Base-by-base conservation (phyloP, 2,888 invertebrate genomes). In the Drosophila infuscata region DNA sequence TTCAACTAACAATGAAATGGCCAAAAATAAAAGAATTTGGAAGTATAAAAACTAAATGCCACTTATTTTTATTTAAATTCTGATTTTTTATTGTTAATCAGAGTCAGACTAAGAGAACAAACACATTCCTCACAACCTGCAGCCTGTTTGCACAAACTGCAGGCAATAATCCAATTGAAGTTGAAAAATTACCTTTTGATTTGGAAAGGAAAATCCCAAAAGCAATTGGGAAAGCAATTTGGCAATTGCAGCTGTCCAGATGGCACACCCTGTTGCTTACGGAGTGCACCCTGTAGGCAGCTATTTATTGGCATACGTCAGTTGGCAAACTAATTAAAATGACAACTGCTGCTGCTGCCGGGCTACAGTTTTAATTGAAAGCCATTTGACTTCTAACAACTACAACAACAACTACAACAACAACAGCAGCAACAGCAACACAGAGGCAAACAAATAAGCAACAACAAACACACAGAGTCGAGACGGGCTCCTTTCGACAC, bases 361-460 rank as follows among this genome's bases (percentile, higher is more conserved):
- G 70, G 79, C 82, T 81, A 74, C 75, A 82, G 79, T 81, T 86
- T 87, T 87, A 87, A 87, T 87, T 88, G 88, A 87, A 83, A 77
- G 79, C 72, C 83, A 83, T 87, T 86, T 81, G 81, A 75, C 67
- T 70, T 69, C 77, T 59, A 74, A 85, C 79, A 81, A 69, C 69
- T 57, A 61, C 53, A 63, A 60, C 66, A 56, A 49, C 9, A 72
- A 71, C 76, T 74, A 68, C 65, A 70, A 61, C 65, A 77, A 25
- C 20, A 25, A 25, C 20, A 25, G 20, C 20, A 25, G 1, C 20
- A 25, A 1, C 20, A 25, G 33, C 56, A 75, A 53, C 35, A 59
- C 51, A 32, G 35, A 41, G 30, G 52, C 66, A 66, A 66, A 76
- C 70, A 74, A 61, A 66, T 74, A 76, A 77, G 64, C 52, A 68